Percentiles rank a stretch among this genome's conserved stretches.
These are phyloP conservation scores for Girardinichthys multiradiatus DNA, from an alignment of 2,113 vertebrate genomes.

Conservation along the genomic window DNA sequence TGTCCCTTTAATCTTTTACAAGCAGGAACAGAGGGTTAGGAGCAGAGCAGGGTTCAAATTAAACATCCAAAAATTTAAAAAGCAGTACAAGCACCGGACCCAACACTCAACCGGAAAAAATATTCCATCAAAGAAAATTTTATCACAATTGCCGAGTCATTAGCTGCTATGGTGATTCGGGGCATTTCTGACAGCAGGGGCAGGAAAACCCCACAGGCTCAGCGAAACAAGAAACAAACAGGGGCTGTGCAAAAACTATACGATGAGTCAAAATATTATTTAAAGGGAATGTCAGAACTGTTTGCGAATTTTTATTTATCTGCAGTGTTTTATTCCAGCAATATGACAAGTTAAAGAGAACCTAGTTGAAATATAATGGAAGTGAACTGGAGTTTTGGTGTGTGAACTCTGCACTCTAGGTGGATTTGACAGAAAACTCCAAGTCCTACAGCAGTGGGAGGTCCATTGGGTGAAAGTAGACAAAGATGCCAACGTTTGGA, in stretches of 20 bases:
- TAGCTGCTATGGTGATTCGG: not conserved
- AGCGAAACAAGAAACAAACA: not conserved
- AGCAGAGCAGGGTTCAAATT: conserved; percentile 37
- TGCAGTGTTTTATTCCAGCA: not conserved
- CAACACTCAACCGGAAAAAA: not conserved
- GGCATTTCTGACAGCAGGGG: not conserved
- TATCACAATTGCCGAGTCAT: not conserved
- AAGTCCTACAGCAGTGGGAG: too few relatives aligned
- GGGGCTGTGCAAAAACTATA: not conserved
- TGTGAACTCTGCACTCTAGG: not conserved
- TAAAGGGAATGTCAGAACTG: not conserved
- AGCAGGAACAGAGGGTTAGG: conserved; percentile 23
- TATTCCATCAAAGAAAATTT: not conserved
- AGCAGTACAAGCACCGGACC: not conserved
- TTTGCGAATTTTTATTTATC: not conserved
- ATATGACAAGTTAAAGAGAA: not conserved
- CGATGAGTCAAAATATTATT: not conserved
- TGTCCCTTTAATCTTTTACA: conserved; percentile 63
- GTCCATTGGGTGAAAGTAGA: not conserved
- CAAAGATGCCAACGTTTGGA: not conserved
- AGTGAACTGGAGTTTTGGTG: not conserved
- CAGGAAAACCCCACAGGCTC: not conserved
- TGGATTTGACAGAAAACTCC: too few relatives aligned
- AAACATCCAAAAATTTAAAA: conserved; percentile 24
- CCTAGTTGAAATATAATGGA: not conserved